Percentiles rank a stretch among this genome's conserved stretches.
These are phyloP conservation scores for Tolmerus cingulatus DNA, from an alignment of 2,888 invertebrate species.

Conservation along the genomic window DNA sequence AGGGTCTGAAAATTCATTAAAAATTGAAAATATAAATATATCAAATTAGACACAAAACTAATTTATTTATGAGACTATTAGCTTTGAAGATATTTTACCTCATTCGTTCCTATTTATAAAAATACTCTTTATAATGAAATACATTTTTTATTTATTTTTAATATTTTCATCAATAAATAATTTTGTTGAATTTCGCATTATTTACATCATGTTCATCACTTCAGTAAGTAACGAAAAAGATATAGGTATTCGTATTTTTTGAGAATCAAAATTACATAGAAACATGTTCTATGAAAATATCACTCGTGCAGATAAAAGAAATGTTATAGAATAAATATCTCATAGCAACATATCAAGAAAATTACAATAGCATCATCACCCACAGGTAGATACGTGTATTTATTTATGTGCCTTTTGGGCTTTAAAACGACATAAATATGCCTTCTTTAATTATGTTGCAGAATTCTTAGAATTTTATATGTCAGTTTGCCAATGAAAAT, in stretches of 20 bases:
- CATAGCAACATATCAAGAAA: not conserved
- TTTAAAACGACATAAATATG: not conserved
- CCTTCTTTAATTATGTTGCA: not conserved
- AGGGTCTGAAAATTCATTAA: too few relatives aligned
- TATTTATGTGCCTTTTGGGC: not conserved
- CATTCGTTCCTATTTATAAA: too few relatives aligned
- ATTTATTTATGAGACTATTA: too few relatives aligned
- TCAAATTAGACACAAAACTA: too few relatives aligned
- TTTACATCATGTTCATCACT: too few relatives aligned
- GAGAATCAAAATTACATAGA: not conserved
- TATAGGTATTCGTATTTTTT: not conserved
- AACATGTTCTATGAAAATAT: not conserved
- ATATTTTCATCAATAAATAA: too few relatives aligned
- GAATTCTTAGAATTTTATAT: too few relatives aligned
- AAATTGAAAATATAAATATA: too few relatives aligned
- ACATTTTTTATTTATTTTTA: too few relatives aligned
- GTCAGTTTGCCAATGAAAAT: not conserved
- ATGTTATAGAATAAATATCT: not conserved
- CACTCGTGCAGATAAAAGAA: not conserved
- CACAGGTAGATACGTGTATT: not conserved
- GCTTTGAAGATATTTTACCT: too few relatives aligned
- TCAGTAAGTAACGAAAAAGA: not conserved
- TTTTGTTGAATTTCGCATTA: too few relatives aligned
- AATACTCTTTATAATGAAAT: too few relatives aligned
- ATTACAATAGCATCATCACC: not conserved